phyloP scores from a whole-genome alignment of 2,888 invertebrate genomes.

The Penaeus monodon region DNA sequence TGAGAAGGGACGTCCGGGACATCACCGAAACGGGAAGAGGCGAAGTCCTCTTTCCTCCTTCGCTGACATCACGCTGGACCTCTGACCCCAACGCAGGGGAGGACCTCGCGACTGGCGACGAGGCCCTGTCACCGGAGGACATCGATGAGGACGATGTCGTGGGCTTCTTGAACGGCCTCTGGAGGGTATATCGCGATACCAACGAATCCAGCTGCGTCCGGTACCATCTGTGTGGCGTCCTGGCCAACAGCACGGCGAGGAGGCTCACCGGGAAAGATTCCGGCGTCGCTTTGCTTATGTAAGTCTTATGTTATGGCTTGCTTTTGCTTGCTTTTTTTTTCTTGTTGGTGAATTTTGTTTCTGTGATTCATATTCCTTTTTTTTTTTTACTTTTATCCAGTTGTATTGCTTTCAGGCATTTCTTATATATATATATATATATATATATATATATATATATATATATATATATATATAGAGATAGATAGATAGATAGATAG shows the following conservation, averaged over 20 bases:
- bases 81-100: background rate
- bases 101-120: background rate
- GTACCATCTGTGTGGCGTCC: slow-evolving; percentile 32
- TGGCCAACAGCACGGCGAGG: slow-evolving; percentile 26
- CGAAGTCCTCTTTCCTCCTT: slow-evolving; percentile 8
- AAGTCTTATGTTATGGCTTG: background rate
- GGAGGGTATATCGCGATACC: slow-evolving; percentile 26
- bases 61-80: slow-evolving; percentile 27
- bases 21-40: background rate
- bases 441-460: no score
- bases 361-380: no score
- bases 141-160: slow-evolving; percentile 38
- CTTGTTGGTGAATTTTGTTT: no score
- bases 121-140: background rate
- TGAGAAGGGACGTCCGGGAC: slow-evolving; percentile 4
- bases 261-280: slow-evolving; percentile 33
- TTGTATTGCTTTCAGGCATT: no score
- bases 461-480: no score
- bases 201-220: slow-evolving; percentile 29
- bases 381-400: no score
- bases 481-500: no score
- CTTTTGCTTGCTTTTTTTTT: background rate
- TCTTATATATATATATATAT: no score
- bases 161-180: slow-evolving; percentile 38
- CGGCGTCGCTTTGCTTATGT: slow-evolving; percentile 22